These are phyloP conservation scores for Noctuana brunneofusca DNA, from an alignment of 2,888 invertebrate species.

Conservation along the genomic window DNA sequence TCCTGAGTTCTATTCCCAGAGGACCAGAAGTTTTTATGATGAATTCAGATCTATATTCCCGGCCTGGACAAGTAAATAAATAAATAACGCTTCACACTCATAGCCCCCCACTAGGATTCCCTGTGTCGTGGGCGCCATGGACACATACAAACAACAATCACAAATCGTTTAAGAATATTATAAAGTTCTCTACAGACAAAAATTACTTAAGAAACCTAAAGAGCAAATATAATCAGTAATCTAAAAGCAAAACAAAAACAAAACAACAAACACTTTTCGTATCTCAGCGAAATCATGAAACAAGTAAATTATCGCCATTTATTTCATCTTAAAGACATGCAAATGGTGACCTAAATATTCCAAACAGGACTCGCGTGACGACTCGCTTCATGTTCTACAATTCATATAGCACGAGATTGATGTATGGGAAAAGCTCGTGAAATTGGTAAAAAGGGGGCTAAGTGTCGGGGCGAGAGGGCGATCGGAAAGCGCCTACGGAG, in stretches of 20 bases:
- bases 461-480: constrained; percentile 70
- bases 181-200: no score
- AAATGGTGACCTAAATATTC: constrained; percentile 19
- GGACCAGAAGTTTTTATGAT: no score
- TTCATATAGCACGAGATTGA: constrained; percentile 78
- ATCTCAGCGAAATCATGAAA: neutral
- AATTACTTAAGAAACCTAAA: neutral
- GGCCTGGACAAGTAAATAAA: no score
- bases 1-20: no score
- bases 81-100: no score
- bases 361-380: constrained; percentile 17
- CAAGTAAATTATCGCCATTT: constrained; percentile 7
- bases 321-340: constrained; percentile 15
- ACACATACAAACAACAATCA: no score
- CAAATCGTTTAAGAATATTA: no score
- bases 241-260: neutral
- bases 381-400: constrained; percentile 28
- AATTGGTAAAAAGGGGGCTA: constrained; percentile 82
- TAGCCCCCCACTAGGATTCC: no score
- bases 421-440: constrained; percentile 77
- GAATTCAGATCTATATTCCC: no score
- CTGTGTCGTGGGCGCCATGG: no score
- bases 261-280: neutral
- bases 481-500: constrained; percentile 63
- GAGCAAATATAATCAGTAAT: neutral